A percentile compares a stretch with the other conserved stretches of the same genome.
phyloP scores from a whole-genome alignment of 2,797 vertebrate species.

The Melanotaenia parkinsoni region DNA sequence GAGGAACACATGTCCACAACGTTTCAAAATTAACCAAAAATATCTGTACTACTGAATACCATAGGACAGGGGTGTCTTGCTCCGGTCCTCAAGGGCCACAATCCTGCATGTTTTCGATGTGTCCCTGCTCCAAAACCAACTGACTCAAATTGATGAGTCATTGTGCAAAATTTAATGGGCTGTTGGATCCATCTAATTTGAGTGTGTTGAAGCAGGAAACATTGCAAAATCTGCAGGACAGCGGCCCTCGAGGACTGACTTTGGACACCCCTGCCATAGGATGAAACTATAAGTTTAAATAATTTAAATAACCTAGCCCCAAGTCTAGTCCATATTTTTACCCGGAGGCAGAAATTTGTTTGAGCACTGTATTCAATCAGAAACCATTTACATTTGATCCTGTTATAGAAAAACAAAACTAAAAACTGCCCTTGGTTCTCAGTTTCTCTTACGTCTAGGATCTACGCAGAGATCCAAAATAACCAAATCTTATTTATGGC shows the following conservation, averaged over 20 bases:
- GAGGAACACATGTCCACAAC: accelerated
- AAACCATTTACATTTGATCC: constrained; percentile 1
- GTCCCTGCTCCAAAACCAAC: too few relatives aligned
- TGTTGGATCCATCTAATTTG: too few relatives aligned
- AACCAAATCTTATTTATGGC: constrained; percentile 49
- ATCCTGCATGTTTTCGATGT: too few relatives aligned
- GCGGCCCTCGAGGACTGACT: too few relatives aligned
- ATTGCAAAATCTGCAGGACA: too few relatives aligned
- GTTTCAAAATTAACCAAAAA: background rate
- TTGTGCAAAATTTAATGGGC: too few relatives aligned
- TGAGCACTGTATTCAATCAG: background rate
- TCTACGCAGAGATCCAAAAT: constrained; percentile 32
- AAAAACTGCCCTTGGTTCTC: constrained; percentile 6
- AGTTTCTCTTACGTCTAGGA: constrained; percentile 38
- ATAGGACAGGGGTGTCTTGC: background rate
- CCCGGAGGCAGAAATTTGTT: background rate
- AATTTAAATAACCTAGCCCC: background rate
- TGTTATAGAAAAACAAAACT: constrained; percentile 24
- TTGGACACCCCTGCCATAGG: background rate
- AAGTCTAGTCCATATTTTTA: background rate
- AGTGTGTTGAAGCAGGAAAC: too few relatives aligned
- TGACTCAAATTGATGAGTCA: too few relatives aligned
- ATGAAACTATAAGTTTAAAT: background rate
- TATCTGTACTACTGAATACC: background rate
- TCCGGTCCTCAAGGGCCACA: too few relatives aligned